A percentile compares a stretch with the other conserved stretches of the same genome.
These are phyloP conservation scores for Leptatherina wallacei DNA, from an alignment of 2,797 vertebrate species.

Conservation along the genomic window DNA sequence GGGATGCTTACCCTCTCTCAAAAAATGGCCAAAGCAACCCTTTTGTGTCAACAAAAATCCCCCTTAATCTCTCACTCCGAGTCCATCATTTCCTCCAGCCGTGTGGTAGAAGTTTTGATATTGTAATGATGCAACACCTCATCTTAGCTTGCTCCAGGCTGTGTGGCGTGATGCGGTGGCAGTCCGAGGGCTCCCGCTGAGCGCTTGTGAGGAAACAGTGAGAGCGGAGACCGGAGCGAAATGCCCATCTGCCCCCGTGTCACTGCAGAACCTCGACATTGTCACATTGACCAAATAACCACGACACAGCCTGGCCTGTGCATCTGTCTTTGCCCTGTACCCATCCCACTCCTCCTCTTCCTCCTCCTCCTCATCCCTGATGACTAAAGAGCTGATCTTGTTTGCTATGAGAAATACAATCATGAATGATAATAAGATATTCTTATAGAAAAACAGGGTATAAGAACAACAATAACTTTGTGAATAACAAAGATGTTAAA, in stretches of 20 bases:
- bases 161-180: slow-evolving; percentile 51
- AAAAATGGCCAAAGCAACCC: slow-evolving; percentile 72
- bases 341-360: slow-evolving; percentile 36
- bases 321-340: slow-evolving; percentile 31
- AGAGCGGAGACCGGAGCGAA: slow-evolving; percentile 52
- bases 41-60: slow-evolving; percentile 55
- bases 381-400: slow-evolving; percentile 72
- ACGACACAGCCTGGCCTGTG: slow-evolving; percentile 25
- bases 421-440: slow-evolving; percentile 80
- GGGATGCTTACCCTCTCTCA: slow-evolving; percentile 54
- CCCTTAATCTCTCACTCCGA: slow-evolving; percentile 33
- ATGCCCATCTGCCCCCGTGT: slow-evolving; percentile 74
- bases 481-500: slow-evolving; percentile 79
- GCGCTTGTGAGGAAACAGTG: slow-evolving; percentile 51
- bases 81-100: slow-evolving; percentile 40
- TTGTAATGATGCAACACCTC: slow-evolving; percentile 56
- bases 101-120: slow-evolving; percentile 53
- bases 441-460: slow-evolving; percentile 85
- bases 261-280: slow-evolving; percentile 56
- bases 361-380: slow-evolving; percentile 48
- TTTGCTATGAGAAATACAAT: slow-evolving; percentile 83
- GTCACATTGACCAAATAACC: slow-evolving; percentile 42
- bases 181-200: slow-evolving; percentile 55
- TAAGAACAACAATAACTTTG: slow-evolving; percentile 83
- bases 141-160: slow-evolving; percentile 48